Evolutionary conservation across 2,797 vertebrate genomes (phyloP).

Genomic region (Fundulus diaphanus): DNA sequence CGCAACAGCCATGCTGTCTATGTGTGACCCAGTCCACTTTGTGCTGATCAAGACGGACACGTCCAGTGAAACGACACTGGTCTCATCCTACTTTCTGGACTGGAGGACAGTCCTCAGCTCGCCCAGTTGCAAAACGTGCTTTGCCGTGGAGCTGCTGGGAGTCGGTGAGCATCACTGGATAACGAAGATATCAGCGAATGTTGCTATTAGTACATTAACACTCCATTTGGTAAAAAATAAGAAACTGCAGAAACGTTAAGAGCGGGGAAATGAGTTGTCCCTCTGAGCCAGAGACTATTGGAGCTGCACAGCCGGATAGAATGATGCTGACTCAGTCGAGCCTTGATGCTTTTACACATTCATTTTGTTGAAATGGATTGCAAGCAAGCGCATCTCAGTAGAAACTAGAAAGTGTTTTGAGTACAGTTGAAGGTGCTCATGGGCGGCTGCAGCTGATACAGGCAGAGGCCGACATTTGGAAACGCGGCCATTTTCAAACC

Average conservation of each 20-base stretch:
- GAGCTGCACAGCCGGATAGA: background rate
- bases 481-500: no score
- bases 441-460: no score
- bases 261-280: background rate
- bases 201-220: no score
- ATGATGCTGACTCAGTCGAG: no score
- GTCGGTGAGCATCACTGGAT: slow-evolving; percentile 85
- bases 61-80: slow-evolving; percentile 88
- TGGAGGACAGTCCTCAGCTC: slow-evolving; percentile 91
- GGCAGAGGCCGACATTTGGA: no score
- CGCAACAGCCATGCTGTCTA: slow-evolving; percentile 90
- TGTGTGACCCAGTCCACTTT: slow-evolving; percentile 94
- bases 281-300: background rate
- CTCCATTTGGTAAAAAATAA: no score
- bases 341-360: background rate
- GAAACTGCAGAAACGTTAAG: background rate
- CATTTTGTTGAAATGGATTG: no score
- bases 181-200: background rate
- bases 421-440: no score
- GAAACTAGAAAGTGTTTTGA: no score
- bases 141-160: slow-evolving; percentile 93
- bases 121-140: slow-evolving; percentile 82
- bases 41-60: slow-evolving; percentile 93
- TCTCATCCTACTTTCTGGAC: slow-evolving; percentile 95
- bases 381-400: background rate